Base-by-base conservation (phyloP, 2,797 vertebrate species). In the Sphenopsis melanotis region DNA sequence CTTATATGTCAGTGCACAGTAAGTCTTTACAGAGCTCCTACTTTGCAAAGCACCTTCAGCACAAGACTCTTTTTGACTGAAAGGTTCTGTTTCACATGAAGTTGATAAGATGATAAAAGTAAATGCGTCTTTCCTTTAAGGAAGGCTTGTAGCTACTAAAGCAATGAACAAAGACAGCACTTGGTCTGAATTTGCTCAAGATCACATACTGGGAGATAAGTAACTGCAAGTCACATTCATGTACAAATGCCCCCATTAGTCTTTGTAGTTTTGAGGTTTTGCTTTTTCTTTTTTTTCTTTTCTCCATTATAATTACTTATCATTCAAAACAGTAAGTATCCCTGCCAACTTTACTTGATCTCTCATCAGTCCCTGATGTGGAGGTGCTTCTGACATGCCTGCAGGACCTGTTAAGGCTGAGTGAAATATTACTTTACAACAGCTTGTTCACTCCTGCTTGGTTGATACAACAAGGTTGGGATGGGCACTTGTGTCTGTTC, bases 171-270 rank as follows among this genome's bases (percentile, higher is more conserved):
- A 89, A 92, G 85, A 74, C 47, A 69, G 37, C 66, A 87, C 49
- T 89, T 82, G 52, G 59, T 79, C 74, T 86, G 72, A 92, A 88
- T 96, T 93, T 95, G 57, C 37, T 69, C 27, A 89, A 50, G 52
- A 86, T 83, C 79, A 86, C 76, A 63, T 22, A 83, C 23, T 57
- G 59, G 27, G 63, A 95, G 37, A 90, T 66, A 84, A 93, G 76
- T 41, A 85, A 80, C 36, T 76, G 50, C 36, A 87, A 93, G 41
- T 27, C n/a, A 52, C 16, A 82, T 84, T 87, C 61, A 77, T 69
- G 70, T 76, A 64, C 50, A 96, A 88, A 85, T 77, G 21, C 6
- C 11, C 29, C 52, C 37, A 72, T 24, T 50, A 83, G 68, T 53
- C 86, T 89, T 87, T 81, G 71, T 65, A 79, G 41, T 66, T 94